These are phyloP conservation scores for Pachymerium ferrugineum DNA, from an alignment of 2,888 invertebrate genomes.

Conservation along the genomic window DNA sequence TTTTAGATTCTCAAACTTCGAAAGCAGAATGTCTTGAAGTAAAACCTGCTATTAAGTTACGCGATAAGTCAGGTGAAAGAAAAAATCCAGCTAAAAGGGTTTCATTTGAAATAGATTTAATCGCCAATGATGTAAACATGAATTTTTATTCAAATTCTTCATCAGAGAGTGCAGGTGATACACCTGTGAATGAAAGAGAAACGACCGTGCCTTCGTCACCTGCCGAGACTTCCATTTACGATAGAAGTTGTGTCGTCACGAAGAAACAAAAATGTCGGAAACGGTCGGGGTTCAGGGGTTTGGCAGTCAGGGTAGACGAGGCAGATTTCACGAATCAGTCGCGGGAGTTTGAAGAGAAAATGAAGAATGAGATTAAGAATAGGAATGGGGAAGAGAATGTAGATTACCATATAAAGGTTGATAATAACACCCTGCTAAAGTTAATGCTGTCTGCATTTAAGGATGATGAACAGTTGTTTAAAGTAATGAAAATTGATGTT, in stretches of 20 bases:
- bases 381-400: constrained; percentile 11
- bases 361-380: constrained; percentile 17
- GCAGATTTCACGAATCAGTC: neutral
- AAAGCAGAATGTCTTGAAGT: neutral
- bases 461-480: constrained; percentile 46
- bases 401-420: constrained; percentile 39
- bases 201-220: neutral
- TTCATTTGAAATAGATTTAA: constrained; percentile 36
- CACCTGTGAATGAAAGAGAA: neutral
- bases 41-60: constrained; percentile 22
- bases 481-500: constrained; percentile 40
- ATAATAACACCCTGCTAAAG: constrained; percentile 46
- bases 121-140: constrained; percentile 28
- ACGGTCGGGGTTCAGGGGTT: neutral
- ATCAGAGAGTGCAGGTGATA: neutral
- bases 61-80: constrained; percentile 16
- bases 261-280: no score
- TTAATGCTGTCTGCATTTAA: constrained; percentile 46
- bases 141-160: neutral
- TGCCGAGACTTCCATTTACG: neutral
- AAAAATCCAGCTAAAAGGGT: constrained; percentile 31
- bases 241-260: neutral
- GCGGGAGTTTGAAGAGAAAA: neutral
- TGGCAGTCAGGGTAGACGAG: neutral
- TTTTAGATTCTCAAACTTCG: neutral